Conservation (phyloP, 2,888 invertebrate species). For the Myopa tessellatipennis region DNA sequence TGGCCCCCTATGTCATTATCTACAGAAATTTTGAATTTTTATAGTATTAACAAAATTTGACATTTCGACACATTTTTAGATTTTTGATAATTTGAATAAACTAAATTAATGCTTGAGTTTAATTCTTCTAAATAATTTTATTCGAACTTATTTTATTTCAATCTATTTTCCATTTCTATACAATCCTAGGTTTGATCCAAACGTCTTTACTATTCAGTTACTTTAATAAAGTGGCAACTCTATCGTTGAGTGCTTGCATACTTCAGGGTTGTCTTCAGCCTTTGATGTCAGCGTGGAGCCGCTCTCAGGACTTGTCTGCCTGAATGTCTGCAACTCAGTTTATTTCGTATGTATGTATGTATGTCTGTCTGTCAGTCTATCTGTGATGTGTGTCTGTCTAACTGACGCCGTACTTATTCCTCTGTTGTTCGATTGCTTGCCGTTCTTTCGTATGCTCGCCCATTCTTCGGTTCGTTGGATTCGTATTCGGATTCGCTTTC, state of each 20-base stretch:
- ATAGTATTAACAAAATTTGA: no score
- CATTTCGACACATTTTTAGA: no score
- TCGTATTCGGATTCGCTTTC: slow-evolving; percentile 20
- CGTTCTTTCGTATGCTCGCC: slow-evolving; percentile 1
- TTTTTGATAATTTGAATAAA: no score
- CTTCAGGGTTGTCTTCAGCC: not conserved
- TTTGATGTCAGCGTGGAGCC: slow-evolving; percentile 10
- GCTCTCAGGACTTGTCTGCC: slow-evolving; percentile 19
- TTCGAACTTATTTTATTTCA: no score
- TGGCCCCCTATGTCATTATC: no score
- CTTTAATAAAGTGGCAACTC: slow-evolving; percentile 6
- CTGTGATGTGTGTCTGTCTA: not conserved
- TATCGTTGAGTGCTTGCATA: not conserved
- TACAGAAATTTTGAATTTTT: no score
- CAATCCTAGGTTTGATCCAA: no score
- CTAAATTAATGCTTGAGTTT: no score
- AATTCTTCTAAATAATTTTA: no score
- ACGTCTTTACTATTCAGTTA: not conserved
- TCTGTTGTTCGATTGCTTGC: not conserved
- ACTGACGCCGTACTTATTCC: not conserved
- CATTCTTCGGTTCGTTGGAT: slow-evolving; percentile 3
- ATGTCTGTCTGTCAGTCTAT: slow-evolving; percentile 8
- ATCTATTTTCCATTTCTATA: no score
- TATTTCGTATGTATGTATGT: not conserved
- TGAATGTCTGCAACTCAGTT: slow-evolving; percentile 17